Evolutionary conservation across 2,888 invertebrate species (phyloP).

Genomic region (Bimastos eiseni): DNA sequence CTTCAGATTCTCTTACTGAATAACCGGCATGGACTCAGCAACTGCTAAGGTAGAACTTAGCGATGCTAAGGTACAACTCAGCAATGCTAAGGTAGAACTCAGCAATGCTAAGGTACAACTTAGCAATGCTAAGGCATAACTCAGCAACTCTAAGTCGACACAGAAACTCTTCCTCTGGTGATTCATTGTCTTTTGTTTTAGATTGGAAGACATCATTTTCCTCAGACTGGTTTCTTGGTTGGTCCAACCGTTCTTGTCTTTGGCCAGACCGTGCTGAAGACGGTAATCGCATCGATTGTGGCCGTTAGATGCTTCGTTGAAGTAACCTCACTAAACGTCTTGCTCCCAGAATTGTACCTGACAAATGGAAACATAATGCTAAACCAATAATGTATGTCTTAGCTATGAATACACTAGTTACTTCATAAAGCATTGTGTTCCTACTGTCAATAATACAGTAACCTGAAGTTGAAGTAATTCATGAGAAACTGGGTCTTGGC

Average conservation of each 20-base stretch:
- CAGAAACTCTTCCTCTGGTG: background rate
- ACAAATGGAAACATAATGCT: background rate
- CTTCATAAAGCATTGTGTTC: too few species aligned
- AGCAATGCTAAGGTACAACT: background rate
- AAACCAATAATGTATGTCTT: too few species aligned
- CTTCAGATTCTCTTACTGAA: background rate
- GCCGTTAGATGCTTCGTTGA: conserved; percentile 94
- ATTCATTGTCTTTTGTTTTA: background rate
- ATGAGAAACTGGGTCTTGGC: too few species aligned
- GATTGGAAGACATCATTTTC: background rate
- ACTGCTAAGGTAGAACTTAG: background rate
- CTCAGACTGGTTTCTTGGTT: conserved; percentile 1
- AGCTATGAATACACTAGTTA: too few species aligned
- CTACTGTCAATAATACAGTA: too few species aligned
- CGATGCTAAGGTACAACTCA: too few species aligned
- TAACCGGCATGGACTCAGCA: background rate
- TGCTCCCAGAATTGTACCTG: conserved; percentile 98
- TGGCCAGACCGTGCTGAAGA: conserved; percentile 97
- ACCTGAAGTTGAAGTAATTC: too few species aligned
- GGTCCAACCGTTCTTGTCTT: conserved; percentile 28
- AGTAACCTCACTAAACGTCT: conserved; percentile 94
- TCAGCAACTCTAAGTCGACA: background rate
- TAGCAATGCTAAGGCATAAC: too few species aligned
- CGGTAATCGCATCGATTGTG: conserved; percentile 98
- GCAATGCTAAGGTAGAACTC: background rate